Evolutionary conservation across 2,888 invertebrate species (phyloP), one percentile per base, ranked within the genome.

Genomic region (Ernsta delagoae): DNA sequence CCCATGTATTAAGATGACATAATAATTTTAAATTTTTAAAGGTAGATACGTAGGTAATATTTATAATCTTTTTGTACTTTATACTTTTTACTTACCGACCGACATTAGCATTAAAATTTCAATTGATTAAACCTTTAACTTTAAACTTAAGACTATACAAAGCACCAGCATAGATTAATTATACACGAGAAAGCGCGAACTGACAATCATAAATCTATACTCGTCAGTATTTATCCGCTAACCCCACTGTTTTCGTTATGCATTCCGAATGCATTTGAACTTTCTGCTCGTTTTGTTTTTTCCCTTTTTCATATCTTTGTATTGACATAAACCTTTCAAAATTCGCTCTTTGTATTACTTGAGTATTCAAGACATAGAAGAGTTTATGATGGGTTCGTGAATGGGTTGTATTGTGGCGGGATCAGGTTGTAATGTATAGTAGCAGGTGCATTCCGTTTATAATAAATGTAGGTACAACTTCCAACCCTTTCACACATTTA

Each of bases 381-480:
- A 62, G 56, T 61, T 68, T 57, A 57, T 68, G 68, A 61, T 45
- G 45, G 67, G 61, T 62, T 8, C 7, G 39, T 68, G 68, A 68
- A 68, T 57, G 53, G 65, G 24, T 11, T 3, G 60, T 41, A n/a
- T 62, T 68, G 68, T 62, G 62, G 48, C 12, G n/a, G 16, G 43
- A 39, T 31, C 43, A 24, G 50, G 50, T 24, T 61, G 67, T 61
- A 67, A 68, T 68, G 62, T 68, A 68, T 68, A 62, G 68, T 16
- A 48, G 68, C 68, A 68, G 68, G 68, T 68, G 68, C 68, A 62
- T 62, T 68, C 48, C 48, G 48, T 57, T 56, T 66, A 53, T 53
- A 39, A 41, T 59, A 50, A 24, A 56, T 34, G 16, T 34, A 9
- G 7, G 8, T 39, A 48, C 12, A 16, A 48, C 50, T 43, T 9